Base-by-base conservation (phyloP, 1,140 invertebrate genomes). In the Caenorhabditis briggsae region DNA sequence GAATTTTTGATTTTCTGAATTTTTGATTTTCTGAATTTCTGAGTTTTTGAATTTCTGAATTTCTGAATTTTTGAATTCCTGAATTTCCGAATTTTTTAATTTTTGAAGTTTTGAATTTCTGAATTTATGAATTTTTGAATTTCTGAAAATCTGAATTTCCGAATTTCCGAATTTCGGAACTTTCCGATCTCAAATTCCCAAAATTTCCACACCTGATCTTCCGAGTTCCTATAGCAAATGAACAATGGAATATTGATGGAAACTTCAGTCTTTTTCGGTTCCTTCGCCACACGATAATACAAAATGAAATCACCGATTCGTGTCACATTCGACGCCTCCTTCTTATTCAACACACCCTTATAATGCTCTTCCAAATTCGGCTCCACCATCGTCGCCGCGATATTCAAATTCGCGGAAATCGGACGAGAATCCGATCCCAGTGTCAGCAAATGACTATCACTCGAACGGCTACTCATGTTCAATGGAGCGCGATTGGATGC, bases 291-390 rank as follows among this genome's bases (percentile, higher is more conserved):
- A 23, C 70, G 70, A 50, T 78, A 78, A 41, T 78, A 78, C 43
- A 78, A 14, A 23, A 41, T 78, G 14, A 78, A 78, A 12, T 78
- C 70, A 25, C 41, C 23, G 9, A 8, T 16, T 53, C 70, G 70
- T 48, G 70, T 78, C 46, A 50, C 3, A 50, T 50, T 50, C 3
- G 70, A 18, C 43, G 70, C 70, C 18, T 78, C 46, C n/a, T 78
- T 78, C 46, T 78, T 78, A n/a, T 48, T 78, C 2, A 78, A 46
- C 6, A 78, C 70, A 6, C 46, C 46, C 23, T 78, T 78, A n/a
- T 43, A 78, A 78, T 78, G 70, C n/a, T 78, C 70, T n/a, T 48
- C 70, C 1, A 78, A 9, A 50, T 78, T 78, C 46, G 70, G 70
- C n/a, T 78, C 70, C 9, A 23, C 70, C 6, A 78, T 50, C 9